These are phyloP conservation scores for Euschistus heros DNA, from an alignment of 1,140 invertebrate genomes.

Conservation along the genomic window DNA sequence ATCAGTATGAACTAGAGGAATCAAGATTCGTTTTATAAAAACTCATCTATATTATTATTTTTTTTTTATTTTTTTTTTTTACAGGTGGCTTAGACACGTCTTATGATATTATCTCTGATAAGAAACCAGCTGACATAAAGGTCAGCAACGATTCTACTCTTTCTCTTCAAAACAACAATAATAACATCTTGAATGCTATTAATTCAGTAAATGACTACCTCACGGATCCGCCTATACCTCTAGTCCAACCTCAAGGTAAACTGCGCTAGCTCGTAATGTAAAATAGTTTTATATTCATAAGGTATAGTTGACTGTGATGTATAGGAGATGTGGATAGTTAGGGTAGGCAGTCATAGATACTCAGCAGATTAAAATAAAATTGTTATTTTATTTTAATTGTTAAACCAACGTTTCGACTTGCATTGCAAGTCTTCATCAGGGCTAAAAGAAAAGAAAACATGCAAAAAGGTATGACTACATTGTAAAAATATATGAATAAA, in stretches of 20 bases:
- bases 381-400: too few relatives aligned
- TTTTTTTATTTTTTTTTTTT: slow-evolving; percentile 8
- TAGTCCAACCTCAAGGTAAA: slow-evolving; percentile 18
- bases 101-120: slow-evolving; percentile 17
- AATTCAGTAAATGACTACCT: slow-evolving; percentile 24
- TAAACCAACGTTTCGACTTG: too few relatives aligned
- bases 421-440: too few relatives aligned
- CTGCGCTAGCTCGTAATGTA: too few relatives aligned
- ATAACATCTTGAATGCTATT: slow-evolving; percentile 23
- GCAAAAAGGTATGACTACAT: too few relatives aligned
- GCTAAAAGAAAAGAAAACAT: too few relatives aligned
- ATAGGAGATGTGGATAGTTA: too few relatives aligned
- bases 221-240: slow-evolving; percentile 8
- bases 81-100: slow-evolving; percentile 26
- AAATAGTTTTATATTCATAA: too few relatives aligned
- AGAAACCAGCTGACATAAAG: slow-evolving; percentile 8
- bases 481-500: too few relatives aligned
- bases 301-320: too few relatives aligned
- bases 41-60: neutral
- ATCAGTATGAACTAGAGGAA: neutral
- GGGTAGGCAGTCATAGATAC: too few relatives aligned
- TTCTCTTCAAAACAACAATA: slow-evolving; percentile 24
- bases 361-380: too few relatives aligned
- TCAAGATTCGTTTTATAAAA: neutral
- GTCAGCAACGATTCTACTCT: slow-evolving; percentile 18